These are phyloP conservation scores for Stegophylla sp. DNA, from an alignment of 2,888 invertebrate genomes.

Conservation along the genomic window DNA sequence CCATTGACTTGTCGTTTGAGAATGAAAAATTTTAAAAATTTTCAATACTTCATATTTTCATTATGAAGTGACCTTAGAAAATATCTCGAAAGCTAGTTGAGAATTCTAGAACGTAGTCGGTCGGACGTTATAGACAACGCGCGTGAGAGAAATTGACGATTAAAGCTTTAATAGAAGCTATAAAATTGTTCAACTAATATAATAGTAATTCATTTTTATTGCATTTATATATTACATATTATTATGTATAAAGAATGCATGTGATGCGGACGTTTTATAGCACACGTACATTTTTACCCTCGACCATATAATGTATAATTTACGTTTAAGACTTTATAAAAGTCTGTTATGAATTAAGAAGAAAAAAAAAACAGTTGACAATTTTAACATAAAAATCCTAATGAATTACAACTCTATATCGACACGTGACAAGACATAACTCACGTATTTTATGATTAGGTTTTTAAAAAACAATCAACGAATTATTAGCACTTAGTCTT, in stretches of 20 bases:
- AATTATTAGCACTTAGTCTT: slow-evolving; percentile 32
- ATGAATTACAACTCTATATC: slow-evolving; percentile 23
- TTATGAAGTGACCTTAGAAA: background rate
- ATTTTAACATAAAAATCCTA: slow-evolving; percentile 32
- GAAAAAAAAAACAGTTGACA: slow-evolving; percentile 30
- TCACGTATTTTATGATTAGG: slow-evolving; percentile 23
- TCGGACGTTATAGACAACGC: background rate
- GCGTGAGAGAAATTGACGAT: slow-evolving; percentile 25
- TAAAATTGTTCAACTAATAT: slow-evolving; percentile 32
- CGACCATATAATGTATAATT: slow-evolving; percentile 28
- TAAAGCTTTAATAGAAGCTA: slow-evolving; percentile 27
- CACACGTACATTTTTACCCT: background rate
- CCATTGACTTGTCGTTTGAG: background rate
- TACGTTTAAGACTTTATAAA: slow-evolving; percentile 36
- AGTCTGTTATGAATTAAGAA: slow-evolving; percentile 16
- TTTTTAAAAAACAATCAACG: slow-evolving; percentile 38
- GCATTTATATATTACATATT: background rate
- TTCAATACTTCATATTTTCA: background rate
- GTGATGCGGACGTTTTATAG: slow-evolving; percentile 24
- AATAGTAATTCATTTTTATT: slow-evolving; percentile 27
- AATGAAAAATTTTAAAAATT: no score
- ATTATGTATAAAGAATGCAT: background rate
- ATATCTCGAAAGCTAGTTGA: background rate
- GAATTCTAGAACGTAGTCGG: slow-evolving; percentile 20
- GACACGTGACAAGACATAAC: slow-evolving; percentile 38